Evolutionary conservation across 2,113 vertebrate species (phyloP).

Genomic region (Pedetes capensis): DNA sequence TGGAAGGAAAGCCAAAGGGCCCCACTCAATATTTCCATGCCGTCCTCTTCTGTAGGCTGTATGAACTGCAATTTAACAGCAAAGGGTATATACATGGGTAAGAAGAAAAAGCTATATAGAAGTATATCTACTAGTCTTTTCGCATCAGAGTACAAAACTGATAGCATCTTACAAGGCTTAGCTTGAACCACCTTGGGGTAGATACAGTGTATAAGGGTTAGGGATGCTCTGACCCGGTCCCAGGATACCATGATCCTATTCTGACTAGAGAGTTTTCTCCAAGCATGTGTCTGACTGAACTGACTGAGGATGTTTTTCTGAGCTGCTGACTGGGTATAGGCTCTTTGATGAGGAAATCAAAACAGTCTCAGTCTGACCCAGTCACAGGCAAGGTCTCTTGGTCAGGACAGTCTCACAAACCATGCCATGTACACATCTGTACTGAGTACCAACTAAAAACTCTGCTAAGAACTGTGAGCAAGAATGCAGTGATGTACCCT

Average conservation of each 20-base stretch:
- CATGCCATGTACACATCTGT: not conserved
- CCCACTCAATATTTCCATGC: not conserved
- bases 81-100: not conserved
- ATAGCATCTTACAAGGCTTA: not conserved
- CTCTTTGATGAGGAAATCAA: not conserved
- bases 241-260: not conserved
- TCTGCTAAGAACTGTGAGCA: not conserved
- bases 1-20: not conserved
- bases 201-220: not conserved
- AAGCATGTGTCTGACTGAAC: not conserved
- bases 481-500: not conserved
- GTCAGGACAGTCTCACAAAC: not conserved
- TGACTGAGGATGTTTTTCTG: not conserved
- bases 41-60: not conserved
- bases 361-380: not conserved
- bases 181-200: not conserved
- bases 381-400: too few relatives aligned
- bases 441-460: not conserved
- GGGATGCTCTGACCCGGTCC: not conserved
- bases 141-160: not conserved
- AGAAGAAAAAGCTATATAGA: not conserved
- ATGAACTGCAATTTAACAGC: not conserved
- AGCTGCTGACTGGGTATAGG: not conserved
- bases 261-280: not conserved
- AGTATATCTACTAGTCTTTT: not conserved